These are phyloP conservation scores for Tetragonula clypearis DNA, from an alignment of 1,140 invertebrate genomes.

Conservation along the genomic window DNA sequence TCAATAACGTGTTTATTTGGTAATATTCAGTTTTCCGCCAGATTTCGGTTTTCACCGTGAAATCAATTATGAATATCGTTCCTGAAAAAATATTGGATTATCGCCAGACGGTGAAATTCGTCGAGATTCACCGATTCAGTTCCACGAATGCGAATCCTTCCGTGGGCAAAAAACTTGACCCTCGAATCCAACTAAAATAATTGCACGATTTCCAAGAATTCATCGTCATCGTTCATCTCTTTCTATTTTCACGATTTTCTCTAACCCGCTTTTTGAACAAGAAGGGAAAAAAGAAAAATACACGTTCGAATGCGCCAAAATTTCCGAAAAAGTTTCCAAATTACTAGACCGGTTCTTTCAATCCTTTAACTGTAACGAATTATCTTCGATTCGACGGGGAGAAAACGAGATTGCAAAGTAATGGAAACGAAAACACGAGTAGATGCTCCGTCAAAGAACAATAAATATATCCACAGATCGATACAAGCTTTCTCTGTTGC, in stretches of 20 bases:
- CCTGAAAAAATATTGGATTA: not conserved
- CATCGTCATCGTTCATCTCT: not conserved
- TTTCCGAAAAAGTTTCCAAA: not conserved
- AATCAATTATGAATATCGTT: not conserved
- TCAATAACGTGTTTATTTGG: conserved; percentile 2
- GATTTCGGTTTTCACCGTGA: not conserved
- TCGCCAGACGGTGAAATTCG: not conserved
- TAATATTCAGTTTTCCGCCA: not conserved
- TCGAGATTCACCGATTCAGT: not conserved
- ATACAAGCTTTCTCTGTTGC: too few species aligned
- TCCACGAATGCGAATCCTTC: not conserved
- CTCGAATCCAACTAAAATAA: not conserved
- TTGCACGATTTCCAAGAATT: not conserved
- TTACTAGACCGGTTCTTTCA: not conserved
- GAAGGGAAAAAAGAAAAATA: not conserved
- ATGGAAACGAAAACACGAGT: not conserved
- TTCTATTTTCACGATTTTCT: not conserved
- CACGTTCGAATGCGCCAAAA: not conserved
- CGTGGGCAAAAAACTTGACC: not conserved
- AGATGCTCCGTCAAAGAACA: not conserved
- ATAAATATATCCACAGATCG: too few species aligned
- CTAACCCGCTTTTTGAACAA: not conserved
- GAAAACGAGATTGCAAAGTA: not conserved
- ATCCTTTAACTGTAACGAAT: not conserved
- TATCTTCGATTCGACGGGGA: not conserved